Evolutionary conservation across 2,888 invertebrate genomes (phyloP).

Genomic region (Ophioninae sp.): DNA sequence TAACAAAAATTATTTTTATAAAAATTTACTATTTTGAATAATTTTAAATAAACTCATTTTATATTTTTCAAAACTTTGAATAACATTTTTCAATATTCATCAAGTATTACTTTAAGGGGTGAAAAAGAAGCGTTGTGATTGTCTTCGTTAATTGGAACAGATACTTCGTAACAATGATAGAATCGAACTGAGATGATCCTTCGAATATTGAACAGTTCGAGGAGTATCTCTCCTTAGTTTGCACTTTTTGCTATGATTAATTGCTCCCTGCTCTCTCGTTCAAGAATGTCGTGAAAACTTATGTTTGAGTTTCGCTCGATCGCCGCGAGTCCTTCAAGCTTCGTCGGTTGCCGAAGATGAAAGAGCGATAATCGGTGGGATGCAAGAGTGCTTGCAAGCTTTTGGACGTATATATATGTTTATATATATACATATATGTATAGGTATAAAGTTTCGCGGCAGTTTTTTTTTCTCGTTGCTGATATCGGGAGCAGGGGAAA

Average conservation of each 20-base stretch:
- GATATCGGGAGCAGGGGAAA: slow-evolving; percentile 18
- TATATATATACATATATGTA: background rate
- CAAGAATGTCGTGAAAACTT: slow-evolving; percentile 15
- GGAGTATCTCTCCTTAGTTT: slow-evolving; percentile 4
- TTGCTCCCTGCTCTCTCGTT: slow-evolving; percentile 15
- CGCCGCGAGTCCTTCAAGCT: slow-evolving; percentile 1
- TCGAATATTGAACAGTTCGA: slow-evolving; percentile 28
- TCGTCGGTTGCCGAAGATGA: slow-evolving; percentile 16
- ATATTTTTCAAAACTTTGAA: no score
- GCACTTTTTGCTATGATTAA: background rate
- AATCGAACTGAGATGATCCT: slow-evolving; percentile 8
- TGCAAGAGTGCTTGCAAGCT: slow-evolving; percentile 17
- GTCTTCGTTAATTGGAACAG: slow-evolving; percentile 1
- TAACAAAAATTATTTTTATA: no score
- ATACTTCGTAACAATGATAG: slow-evolving; percentile 3
- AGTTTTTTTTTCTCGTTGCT: slow-evolving; percentile 40
- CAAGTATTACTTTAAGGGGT: background rate
- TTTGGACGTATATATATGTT: slow-evolving; percentile 22
- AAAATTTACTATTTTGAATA: no score
- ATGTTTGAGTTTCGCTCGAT: slow-evolving; percentile 23
- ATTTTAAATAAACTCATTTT: no score
- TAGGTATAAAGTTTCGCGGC: slow-evolving; percentile 47
- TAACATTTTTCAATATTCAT: no score
- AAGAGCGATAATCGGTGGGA: slow-evolving; percentile 12
- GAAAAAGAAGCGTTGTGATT: background rate